Evolutionary conservation across 2,113 vertebrate genomes (phyloP).

Genomic region (Prionailurus viverrinus): DNA sequence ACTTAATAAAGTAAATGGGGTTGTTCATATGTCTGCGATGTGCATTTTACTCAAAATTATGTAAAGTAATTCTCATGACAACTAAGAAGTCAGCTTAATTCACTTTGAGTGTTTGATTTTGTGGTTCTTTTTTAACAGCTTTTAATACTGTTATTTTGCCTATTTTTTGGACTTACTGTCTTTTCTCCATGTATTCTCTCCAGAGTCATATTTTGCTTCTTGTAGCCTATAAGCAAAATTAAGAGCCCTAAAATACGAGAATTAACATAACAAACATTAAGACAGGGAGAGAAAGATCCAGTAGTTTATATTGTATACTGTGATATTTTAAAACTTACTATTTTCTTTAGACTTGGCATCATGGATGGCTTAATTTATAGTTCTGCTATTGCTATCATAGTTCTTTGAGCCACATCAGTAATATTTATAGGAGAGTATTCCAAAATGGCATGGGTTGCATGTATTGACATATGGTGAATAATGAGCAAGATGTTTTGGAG

Average conservation of each 20-base stretch:
- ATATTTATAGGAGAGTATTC: background rate
- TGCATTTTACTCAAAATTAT: conserved; percentile 46
- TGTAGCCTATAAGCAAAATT: background rate
- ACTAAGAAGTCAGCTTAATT: conserved; percentile 48
- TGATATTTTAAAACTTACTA: conserved; percentile 18
- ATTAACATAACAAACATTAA: conserved; percentile 47
- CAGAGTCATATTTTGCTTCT: background rate
- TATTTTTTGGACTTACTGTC: background rate
- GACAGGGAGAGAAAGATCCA: background rate
- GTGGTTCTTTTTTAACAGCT: background rate
- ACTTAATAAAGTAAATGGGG: background rate
- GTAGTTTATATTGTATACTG: background rate
- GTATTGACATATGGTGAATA: background rate
- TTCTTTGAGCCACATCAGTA: background rate
- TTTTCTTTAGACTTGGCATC: conserved; percentile 20
- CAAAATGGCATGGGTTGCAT: conserved; percentile 1
- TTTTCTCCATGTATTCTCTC: conserved; percentile 8
- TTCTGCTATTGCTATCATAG: background rate
- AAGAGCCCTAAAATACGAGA: background rate
- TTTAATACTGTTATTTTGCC: conserved; percentile 3
- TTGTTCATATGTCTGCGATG: background rate
- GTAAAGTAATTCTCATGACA: conserved; percentile 19
- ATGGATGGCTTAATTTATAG: background rate
- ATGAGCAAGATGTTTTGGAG: conserved; percentile 27
- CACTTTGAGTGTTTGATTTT: conserved; percentile 29